Percentiles rank a stretch among this genome's conserved stretches.
Evolutionary conservation across 2,797 vertebrate genomes (phyloP).

Genomic region (Pelochelys cantorii): DNA sequence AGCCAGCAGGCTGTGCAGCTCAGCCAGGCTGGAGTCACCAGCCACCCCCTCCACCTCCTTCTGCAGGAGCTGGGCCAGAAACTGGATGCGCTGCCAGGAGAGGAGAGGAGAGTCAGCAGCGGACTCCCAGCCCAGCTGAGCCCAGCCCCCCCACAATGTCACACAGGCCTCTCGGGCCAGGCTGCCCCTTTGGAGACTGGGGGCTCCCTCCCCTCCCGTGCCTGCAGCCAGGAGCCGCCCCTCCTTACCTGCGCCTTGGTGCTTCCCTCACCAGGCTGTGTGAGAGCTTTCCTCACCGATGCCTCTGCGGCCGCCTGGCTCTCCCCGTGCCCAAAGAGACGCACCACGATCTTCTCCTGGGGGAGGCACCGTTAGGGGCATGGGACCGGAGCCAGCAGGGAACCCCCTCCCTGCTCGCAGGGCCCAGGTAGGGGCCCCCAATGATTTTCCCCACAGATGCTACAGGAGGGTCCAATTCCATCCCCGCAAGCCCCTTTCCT

Average conservation of each 20-base stretch:
- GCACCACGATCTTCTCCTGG: not conserved
- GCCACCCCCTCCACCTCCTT: constrained; percentile 48
- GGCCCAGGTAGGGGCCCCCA: not conserved
- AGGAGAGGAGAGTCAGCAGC: not conserved
- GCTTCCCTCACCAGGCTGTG: not conserved
- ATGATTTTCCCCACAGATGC: not conserved
- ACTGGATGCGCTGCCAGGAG: constrained; percentile 55
- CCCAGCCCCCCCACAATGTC: constrained; percentile 11
- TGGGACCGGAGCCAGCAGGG: not conserved
- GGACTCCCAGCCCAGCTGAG: too few relatives aligned
- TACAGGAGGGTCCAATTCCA: not conserved
- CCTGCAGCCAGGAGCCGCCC: not conserved
- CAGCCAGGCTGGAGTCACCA: not conserved
- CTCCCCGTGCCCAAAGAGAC: not conserved
- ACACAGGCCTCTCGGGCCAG: too few relatives aligned
- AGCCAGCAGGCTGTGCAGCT: not conserved
- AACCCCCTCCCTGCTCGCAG: too few relatives aligned
- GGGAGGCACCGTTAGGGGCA: not conserved
- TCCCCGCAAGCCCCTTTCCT: too few relatives aligned
- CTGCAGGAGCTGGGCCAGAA: constrained; percentile 63
- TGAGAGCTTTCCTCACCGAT: not conserved
- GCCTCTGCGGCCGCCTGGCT: not conserved
- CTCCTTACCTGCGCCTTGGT: not conserved
- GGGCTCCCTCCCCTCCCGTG: not conserved
- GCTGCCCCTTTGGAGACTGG: constrained; percentile 16